Conservation (phyloP, 2,113 vertebrate genomes). For the Plecturocebus donacophilus region DNA sequence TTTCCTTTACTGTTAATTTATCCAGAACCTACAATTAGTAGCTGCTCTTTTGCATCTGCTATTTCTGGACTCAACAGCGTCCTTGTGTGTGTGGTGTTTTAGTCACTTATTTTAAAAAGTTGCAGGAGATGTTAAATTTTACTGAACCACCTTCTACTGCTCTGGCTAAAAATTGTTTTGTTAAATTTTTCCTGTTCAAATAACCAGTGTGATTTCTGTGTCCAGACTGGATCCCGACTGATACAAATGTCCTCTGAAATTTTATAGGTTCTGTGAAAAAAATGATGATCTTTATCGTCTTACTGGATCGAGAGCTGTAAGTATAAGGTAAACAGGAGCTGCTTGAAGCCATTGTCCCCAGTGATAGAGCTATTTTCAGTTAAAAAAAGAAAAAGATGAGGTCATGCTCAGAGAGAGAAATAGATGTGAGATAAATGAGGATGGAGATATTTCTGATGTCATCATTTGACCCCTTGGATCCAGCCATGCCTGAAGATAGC, state of each 20-base stretch:
- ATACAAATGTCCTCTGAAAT: not conserved
- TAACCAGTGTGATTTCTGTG: not conserved
- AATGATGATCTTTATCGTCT: not conserved
- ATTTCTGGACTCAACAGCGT: not conserved
- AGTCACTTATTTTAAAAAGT: not conserved
- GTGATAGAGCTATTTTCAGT: slow-evolving; percentile 45
- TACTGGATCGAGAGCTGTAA: not conserved
- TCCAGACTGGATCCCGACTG: not conserved
- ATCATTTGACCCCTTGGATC: not conserved
- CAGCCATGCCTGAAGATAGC: not conserved
- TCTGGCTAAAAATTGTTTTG: not conserved
- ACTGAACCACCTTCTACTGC: not conserved
- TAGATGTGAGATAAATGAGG: not conserved
- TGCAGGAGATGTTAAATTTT: not conserved
- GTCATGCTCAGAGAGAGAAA: slow-evolving; percentile 37
- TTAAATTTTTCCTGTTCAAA: not conserved
- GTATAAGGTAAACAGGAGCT: not conserved
- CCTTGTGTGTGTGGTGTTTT: not conserved
- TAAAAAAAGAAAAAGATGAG: slow-evolving; percentile 20
- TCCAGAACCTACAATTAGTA: not conserved
- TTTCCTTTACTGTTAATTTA: not conserved
- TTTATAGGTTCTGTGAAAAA: not conserved
- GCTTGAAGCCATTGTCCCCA: not conserved
- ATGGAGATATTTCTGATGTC: slow-evolving; percentile 4
- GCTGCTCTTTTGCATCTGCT: not conserved